These are phyloP conservation scores for Paragorgia papillata DNA, from an alignment of 92 coral and sea anemone genomes.

Conservation along the genomic window DNA sequence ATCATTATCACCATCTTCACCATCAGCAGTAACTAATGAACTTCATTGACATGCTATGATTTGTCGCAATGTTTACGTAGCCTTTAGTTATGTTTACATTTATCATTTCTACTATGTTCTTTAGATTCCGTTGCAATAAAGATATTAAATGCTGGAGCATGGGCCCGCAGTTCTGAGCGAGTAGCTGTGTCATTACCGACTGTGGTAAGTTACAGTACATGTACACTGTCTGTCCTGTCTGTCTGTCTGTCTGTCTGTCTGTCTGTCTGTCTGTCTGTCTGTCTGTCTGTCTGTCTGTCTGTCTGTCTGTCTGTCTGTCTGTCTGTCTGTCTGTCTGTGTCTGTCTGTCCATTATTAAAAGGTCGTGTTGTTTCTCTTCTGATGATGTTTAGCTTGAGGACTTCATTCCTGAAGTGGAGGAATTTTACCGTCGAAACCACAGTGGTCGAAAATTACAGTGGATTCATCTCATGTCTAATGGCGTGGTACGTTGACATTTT, in stretches of 20 bases:
- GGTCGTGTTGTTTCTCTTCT: neutral
- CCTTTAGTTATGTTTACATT: no score
- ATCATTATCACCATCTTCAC: no score
- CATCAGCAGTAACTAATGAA: no score
- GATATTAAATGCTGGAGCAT: slow-evolving; percentile 94
- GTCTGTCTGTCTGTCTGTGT: no score
- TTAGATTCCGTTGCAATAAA: slow-evolving; percentile 91
- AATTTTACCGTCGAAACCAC: slow-evolving; percentile 89
- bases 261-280: no score
- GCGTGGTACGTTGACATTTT: slow-evolving; percentile 69
- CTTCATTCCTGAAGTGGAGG: slow-evolving; percentile 95
- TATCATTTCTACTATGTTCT: neutral
- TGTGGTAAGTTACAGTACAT: slow-evolving; percentile 83
- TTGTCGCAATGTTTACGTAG: no score
- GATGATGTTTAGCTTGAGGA: slow-evolving; percentile 71
- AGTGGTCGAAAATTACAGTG: slow-evolving; percentile 95
- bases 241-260: no score
- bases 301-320: no score
- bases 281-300: no score
- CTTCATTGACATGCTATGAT: no score
- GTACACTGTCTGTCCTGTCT: no score
- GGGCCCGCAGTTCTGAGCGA: slow-evolving; percentile 94
- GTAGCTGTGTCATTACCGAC: slow-evolving; percentile 89
- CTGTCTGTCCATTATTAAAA: no score
- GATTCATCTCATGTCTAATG: slow-evolving; percentile 97